A percentile compares a stretch with the other conserved stretches of the same genome.
Conservation (phyloP, 2,888 invertebrate genomes). For the Pollenia amentaria region DNA sequence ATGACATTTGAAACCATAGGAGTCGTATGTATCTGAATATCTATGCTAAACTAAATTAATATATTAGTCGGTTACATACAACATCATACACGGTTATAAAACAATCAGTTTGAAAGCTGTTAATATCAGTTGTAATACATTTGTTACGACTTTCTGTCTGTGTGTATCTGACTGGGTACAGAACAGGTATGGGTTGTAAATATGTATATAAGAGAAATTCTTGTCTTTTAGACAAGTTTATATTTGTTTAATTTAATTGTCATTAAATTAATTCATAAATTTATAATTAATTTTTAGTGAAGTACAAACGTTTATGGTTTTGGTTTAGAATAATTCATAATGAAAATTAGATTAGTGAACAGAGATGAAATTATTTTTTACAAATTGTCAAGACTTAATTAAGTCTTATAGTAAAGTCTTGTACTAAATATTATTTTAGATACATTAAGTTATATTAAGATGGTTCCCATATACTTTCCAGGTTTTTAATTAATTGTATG, state of each 20-base stretch:
- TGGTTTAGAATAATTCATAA: neutral
- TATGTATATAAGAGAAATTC: neutral
- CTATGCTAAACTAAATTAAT: slow-evolving; percentile 50
- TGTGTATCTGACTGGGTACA: neutral
- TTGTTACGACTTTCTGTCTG: neutral
- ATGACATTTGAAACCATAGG: slow-evolving; percentile 44
- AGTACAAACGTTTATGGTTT: slow-evolving; percentile 13
- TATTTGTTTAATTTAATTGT: slow-evolving; percentile 71
- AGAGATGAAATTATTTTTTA: neutral
- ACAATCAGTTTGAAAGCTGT: slow-evolving; percentile 70
- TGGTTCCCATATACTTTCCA: no score
- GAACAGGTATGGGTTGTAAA: slow-evolving; percentile 34
- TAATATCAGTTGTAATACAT: slow-evolving; percentile 62
- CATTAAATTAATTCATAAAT: slow-evolving; percentile 75
- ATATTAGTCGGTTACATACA: slow-evolving; percentile 12
- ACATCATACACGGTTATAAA: slow-evolving; percentile 58
- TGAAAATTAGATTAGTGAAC: slow-evolving; percentile 22
- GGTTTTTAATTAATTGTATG: no score
- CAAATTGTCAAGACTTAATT: no score
- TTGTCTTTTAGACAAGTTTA: slow-evolving; percentile 56
- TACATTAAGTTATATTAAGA: no score
- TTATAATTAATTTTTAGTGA: slow-evolving; percentile 74
- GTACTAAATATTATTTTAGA: no score
- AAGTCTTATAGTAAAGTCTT: no score
- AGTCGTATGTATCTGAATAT: slow-evolving; percentile 31